These are phyloP conservation scores for Amphibalanus amphitrite DNA, from an alignment of 1,140 invertebrate species.

Conservation along the genomic window DNA sequence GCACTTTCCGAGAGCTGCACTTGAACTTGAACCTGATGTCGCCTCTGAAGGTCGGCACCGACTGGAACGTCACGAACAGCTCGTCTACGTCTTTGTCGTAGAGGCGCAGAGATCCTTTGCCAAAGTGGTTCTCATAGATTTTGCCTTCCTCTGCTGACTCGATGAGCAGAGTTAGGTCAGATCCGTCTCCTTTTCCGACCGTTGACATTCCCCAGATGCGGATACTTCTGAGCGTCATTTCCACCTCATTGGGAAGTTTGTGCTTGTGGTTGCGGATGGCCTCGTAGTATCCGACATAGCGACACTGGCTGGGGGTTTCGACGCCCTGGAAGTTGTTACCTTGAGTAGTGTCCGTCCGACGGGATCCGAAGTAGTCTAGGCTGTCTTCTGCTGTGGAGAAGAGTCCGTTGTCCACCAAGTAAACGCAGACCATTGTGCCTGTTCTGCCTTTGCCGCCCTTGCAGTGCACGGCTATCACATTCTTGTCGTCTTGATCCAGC, in stretches of 20 bases:
- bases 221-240: constrained; percentile 26
- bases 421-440: constrained; percentile 39
- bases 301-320: constrained; percentile 29
- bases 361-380: constrained; percentile 35
- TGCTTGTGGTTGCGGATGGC: constrained; percentile 28
- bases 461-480: constrained; percentile 44
- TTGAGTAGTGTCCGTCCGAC: constrained; percentile 33
- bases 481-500: constrained; percentile 31
- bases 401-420: constrained; percentile 33
- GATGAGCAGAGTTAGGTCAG: constrained; percentile 26
- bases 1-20: constrained; percentile 23
- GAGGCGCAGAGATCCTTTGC: neutral
- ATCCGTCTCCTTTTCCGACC: constrained; percentile 32
- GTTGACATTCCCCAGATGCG: constrained; percentile 25
- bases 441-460: constrained; percentile 44
- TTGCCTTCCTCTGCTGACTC: neutral
- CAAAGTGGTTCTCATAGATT: neutral
- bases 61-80: neutral
- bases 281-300: constrained; percentile 38
- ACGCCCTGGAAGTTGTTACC: constrained; percentile 38
- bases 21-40: neutral
- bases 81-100: neutral
- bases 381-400: constrained; percentile 34
- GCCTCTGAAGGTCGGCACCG: neutral
- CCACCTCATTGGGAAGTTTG: constrained; percentile 26